Percentiles rank a stretch among this genome's conserved stretches.
Evolutionary conservation across 2,888 invertebrate genomes (phyloP).

Genomic region (Caenorhabditis macrosperma): DNA sequence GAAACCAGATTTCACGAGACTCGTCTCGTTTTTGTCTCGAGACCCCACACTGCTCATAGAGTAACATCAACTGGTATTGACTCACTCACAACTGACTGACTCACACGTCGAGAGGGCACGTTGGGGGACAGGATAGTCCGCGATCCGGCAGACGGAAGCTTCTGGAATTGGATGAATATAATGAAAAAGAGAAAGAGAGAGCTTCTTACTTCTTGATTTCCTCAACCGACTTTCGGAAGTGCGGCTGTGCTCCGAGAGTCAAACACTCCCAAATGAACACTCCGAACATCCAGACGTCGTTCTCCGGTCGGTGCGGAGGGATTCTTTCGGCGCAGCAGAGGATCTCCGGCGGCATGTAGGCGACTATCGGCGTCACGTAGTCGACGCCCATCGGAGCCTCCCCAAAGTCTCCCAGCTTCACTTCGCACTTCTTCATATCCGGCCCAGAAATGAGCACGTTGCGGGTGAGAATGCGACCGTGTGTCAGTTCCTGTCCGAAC

Average conservation of each 20-base stretch:
- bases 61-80: too few relatives aligned
- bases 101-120: slow-evolving; percentile 76
- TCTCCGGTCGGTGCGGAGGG: slow-evolving; percentile 75
- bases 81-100: slow-evolving; percentile 31
- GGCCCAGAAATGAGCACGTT: slow-evolving; percentile 74
- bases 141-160: slow-evolving; percentile 71
- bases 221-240: slow-evolving; percentile 74
- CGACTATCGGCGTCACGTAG: slow-evolving; percentile 68
- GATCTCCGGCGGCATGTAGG: slow-evolving; percentile 78
- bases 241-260: slow-evolving; percentile 76
- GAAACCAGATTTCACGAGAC: too few relatives aligned
- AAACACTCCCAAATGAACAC: slow-evolving; percentile 78
- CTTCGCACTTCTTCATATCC: slow-evolving; percentile 72
- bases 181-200: background rate
- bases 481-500: slow-evolving; percentile 76
- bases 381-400: slow-evolving; percentile 63
- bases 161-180: slow-evolving; percentile 29
- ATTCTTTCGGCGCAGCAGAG: slow-evolving; percentile 71
- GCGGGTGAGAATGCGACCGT: slow-evolving; percentile 76
- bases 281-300: slow-evolving; percentile 79
- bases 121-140: slow-evolving; percentile 73
- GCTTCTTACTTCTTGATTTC: slow-evolving; percentile 71
- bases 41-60: too few relatives aligned
- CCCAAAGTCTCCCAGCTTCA: slow-evolving; percentile 79
- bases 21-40: too few relatives aligned